Conservation (phyloP, 1,140 invertebrate species). For the Chymomyza costata region DNA sequence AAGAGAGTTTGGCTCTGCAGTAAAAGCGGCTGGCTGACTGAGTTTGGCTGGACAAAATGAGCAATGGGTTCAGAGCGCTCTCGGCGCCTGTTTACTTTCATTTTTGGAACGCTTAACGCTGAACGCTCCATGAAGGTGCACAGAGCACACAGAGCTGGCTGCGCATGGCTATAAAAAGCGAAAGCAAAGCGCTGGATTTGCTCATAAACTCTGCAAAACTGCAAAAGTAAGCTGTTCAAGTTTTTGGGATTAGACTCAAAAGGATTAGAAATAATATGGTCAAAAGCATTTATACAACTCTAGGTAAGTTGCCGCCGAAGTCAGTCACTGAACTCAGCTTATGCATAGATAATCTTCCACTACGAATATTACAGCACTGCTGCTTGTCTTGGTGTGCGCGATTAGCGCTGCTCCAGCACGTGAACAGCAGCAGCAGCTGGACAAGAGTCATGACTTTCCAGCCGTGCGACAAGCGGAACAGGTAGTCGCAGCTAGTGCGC, state of each 20-base stretch:
- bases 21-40: constrained; percentile 39
- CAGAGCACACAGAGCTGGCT: constrained; percentile 2
- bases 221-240: constrained; percentile 53
- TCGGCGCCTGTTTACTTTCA: constrained; percentile 51
- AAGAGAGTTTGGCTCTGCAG: constrained; percentile 44
- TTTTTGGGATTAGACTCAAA: constrained; percentile 20
- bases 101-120: constrained; percentile 47
- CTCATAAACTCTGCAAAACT: constrained; percentile 71
- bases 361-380: constrained; percentile 25
- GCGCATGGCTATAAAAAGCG: constrained; percentile 61
- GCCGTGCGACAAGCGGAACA: constrained; percentile 16
- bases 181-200: constrained; percentile 64
- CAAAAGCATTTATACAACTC: constrained; percentile 46
- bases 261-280: constrained; percentile 35
- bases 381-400: constrained; percentile 32
- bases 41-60: constrained; percentile 9
- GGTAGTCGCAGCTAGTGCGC: constrained; percentile 26
- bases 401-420: constrained; percentile 33
- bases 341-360: not conserved
- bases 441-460: constrained; percentile 16
- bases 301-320: constrained; percentile 37
- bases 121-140: too few relatives aligned
- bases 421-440: constrained; percentile 12
- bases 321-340: not conserved
- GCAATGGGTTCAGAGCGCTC: constrained; percentile 5